Percentiles rank a stretch among this genome's conserved stretches.
phyloP scores from a whole-genome alignment of 2,888 invertebrate genomes.

The Temnothorax unifasciatus region DNA sequence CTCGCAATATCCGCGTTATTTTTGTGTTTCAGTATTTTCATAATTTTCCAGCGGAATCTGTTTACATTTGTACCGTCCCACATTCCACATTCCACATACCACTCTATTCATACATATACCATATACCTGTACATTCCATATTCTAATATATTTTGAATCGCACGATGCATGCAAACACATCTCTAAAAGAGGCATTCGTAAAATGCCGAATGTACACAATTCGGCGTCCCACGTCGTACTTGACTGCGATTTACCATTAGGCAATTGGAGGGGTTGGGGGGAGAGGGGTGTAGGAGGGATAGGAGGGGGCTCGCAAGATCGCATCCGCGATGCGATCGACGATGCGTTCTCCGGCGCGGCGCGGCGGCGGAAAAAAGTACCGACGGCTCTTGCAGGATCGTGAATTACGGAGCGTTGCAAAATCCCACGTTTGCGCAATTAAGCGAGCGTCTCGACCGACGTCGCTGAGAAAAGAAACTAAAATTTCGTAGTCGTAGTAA shows the following conservation, averaged over 20 bases:
- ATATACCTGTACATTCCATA: neutral
- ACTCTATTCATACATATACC: neutral
- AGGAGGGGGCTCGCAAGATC: neutral
- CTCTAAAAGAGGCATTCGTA: neutral
- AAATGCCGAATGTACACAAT: neutral
- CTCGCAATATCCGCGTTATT: neutral
- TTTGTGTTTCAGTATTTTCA: neutral
- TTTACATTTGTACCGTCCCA: neutral
- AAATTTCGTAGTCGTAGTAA: conserved; percentile 27
- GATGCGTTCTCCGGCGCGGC: neutral
- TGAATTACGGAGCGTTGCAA: conserved; percentile 49
- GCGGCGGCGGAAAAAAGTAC: neutral
- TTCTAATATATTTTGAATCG: neutral
- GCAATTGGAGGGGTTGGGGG: neutral
- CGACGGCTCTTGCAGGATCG: conserved; percentile 25
- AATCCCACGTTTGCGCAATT: conserved; percentile 55
- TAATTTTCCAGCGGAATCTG: neutral
- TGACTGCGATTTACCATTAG: neutral
- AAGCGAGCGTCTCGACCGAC: conserved; percentile 36
- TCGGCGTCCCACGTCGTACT: neutral
- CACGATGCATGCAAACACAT: neutral
- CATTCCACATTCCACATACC: neutral
- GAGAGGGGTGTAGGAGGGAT: no score
- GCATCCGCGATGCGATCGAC: neutral
- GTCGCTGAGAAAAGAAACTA: conserved; percentile 15